Conservation (phyloP, 2,888 invertebrate species). For the Myathropa florea region DNA sequence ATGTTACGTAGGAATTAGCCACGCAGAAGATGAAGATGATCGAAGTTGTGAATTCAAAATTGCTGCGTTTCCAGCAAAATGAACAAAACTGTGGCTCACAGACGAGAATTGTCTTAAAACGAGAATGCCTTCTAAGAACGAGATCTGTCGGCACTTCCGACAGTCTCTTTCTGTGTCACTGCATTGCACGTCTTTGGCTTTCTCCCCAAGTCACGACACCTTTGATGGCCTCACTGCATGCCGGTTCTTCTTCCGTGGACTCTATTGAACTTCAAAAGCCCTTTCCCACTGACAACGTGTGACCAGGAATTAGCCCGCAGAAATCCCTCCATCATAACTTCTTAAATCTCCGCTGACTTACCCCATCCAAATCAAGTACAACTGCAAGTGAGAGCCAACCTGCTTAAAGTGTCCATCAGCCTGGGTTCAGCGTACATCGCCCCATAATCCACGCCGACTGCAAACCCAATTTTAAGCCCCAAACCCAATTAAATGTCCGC, state of each 20-base stretch:
- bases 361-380: background rate
- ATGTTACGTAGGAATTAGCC: too few relatives aligned
- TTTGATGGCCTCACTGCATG: background rate
- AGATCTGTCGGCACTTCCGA: too few relatives aligned
- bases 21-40: too few relatives aligned
- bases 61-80: too few relatives aligned
- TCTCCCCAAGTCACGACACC: too few relatives aligned
- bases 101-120: too few relatives aligned
- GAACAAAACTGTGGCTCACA: too few relatives aligned
- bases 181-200: too few relatives aligned
- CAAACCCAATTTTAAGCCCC: slow-evolving; percentile 18
- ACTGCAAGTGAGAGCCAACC: background rate
- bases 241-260: background rate
- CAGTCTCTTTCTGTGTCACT: too few relatives aligned
- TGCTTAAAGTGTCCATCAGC: background rate
- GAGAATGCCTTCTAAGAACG: too few relatives aligned
- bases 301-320: background rate
- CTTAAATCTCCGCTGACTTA: background rate
- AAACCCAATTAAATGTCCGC: slow-evolving; percentile 58
- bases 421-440: background rate
- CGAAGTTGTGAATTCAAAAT: too few relatives aligned
- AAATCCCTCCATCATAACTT: background rate
- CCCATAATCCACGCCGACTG: background rate
- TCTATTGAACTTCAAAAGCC: background rate
- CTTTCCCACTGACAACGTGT: background rate